A percentile compares a stretch with the other conserved stretches of the same genome.
Evolutionary conservation across 30 jellyfish, hydroid and myxozoan genomes (phyloP).

Genomic region (Turritopsis rubra): DNA sequence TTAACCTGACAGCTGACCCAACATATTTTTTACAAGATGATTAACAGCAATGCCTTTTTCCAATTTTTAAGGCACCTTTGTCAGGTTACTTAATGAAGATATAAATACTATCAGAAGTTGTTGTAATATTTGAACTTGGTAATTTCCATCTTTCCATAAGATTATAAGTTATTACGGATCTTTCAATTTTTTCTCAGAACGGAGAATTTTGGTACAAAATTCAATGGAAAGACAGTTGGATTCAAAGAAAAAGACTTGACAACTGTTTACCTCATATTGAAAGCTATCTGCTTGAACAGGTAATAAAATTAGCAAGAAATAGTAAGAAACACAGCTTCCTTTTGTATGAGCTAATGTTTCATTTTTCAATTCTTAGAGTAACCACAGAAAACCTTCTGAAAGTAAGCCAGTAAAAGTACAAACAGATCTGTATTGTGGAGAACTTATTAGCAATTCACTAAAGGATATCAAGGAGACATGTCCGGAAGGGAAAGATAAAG

Average conservation of each 20-base stretch:
- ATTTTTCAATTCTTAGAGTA: neutral
- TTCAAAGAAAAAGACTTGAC: neutral
- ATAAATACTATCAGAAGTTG: no score
- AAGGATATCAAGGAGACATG: neutral
- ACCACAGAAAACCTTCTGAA: neutral
- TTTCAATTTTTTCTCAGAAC: neutral
- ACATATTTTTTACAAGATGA: no score
- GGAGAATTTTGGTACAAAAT: neutral
- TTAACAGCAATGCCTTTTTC: no score
- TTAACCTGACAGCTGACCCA: no score
- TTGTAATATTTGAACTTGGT: neutral
- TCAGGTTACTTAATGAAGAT: no score
- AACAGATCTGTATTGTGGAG: neutral
- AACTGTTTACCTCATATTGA: neutral
- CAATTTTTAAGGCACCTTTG: no score
- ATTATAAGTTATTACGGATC: no score
- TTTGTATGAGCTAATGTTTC: neutral
- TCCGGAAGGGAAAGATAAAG: neutral
- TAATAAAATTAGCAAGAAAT: neutral
- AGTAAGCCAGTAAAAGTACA: neutral
- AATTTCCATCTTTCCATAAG: neutral
- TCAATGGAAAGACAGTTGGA: constrained; percentile 8
- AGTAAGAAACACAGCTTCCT: neutral
- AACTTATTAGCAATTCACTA: neutral
- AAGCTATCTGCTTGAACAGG: neutral